Conservation (phyloP, 2,797 vertebrate species). For the Neomorphus geoffroyi region DNA sequence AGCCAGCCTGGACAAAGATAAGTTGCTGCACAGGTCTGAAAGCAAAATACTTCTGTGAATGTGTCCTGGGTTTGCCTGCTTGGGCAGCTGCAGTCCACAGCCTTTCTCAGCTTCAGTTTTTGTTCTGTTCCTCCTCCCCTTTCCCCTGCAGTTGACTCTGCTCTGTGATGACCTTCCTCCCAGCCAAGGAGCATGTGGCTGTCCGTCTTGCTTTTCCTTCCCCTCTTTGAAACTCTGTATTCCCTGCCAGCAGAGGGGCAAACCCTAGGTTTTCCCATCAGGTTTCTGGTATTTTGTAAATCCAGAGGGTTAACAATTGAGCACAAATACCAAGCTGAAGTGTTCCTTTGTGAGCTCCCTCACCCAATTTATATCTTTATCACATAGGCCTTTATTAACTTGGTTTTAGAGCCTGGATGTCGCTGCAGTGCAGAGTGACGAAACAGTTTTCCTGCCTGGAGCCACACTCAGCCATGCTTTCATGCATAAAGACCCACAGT, state of each 20-base stretch:
- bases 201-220: not conserved
- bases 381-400: not conserved
- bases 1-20: not conserved
- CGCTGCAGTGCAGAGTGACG: not conserved
- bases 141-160: not conserved
- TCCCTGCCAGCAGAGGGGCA: not conserved
- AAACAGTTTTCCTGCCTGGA: not conserved
- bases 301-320: not conserved
- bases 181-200: not conserved
- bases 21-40: not conserved
- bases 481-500: accelerated
- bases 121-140: not conserved
- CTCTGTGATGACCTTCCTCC: not conserved
- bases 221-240: not conserved
- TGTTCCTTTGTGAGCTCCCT: not conserved
- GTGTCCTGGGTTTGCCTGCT: not conserved
- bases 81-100: not conserved
- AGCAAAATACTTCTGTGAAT: not conserved
- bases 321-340: not conserved
- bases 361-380: not conserved
- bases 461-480: not conserved
- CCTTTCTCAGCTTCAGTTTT: not conserved
- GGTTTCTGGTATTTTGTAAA: not conserved
- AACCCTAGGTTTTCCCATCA: not conserved
- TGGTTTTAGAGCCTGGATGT: not conserved